These are phyloP conservation scores for Phyto melanocephala DNA, from an alignment of 2,888 invertebrate genomes.

Conservation along the genomic window DNA sequence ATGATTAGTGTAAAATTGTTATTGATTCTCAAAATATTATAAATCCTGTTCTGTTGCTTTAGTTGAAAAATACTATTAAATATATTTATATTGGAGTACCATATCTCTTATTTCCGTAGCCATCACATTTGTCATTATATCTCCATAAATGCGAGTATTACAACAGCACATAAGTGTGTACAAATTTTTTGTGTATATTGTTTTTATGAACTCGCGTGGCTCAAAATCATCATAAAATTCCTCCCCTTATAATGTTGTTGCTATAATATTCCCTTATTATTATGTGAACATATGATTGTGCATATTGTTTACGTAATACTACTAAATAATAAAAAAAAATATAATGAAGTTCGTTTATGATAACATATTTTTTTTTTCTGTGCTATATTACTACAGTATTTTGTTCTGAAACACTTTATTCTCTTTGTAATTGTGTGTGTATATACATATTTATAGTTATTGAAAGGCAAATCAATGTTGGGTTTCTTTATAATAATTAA, in stretches of 20 bases:
- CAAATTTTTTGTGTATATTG: conserved; percentile 21
- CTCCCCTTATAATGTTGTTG: conserved; percentile 45
- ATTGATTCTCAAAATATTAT: neutral
- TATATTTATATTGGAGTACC: neutral
- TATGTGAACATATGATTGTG: neutral
- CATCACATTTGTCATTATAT: conserved; percentile 8
- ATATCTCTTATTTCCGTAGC: neutral
- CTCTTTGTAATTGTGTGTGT: neutral
- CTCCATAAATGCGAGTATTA: too few species aligned
- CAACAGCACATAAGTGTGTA: too few species aligned
- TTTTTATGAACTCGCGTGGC: conserved; percentile 59
- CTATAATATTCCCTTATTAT: neutral
- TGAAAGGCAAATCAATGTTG: conserved; percentile 6
- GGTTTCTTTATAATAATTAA: conserved; percentile 5
- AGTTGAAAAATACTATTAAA: neutral
- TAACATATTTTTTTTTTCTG: conserved; percentile 26
- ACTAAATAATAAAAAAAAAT: conserved; percentile 30
- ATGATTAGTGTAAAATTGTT: neutral
- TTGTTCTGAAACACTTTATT: neutral
- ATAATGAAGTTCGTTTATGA: conserved; percentile 46
- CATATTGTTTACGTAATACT: conserved; percentile 48
- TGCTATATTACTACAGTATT: neutral
- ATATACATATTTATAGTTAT: conserved; percentile 1
- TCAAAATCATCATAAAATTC: conserved; percentile 51
- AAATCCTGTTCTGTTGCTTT: too few species aligned